Conservation (phyloP, 2,888 invertebrate species). For the Morinoia aosen region DNA sequence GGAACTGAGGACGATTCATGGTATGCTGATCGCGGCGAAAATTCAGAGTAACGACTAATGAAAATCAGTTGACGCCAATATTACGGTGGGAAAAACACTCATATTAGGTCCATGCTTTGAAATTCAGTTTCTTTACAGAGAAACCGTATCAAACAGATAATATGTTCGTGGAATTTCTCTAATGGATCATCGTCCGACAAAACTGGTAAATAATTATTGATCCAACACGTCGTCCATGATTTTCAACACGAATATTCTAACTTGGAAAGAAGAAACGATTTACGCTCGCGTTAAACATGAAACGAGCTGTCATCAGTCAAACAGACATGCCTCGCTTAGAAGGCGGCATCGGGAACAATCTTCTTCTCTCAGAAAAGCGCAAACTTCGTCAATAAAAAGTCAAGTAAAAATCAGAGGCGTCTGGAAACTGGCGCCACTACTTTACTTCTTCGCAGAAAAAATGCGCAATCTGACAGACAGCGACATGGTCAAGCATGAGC, state of each 20-base stretch:
- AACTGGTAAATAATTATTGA: too few relatives aligned
- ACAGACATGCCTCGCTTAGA: not conserved
- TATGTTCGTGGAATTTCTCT: too few relatives aligned
- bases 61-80: not conserved
- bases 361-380: not conserved
- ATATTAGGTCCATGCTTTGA: not conserved
- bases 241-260: not conserved
- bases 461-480: not conserved
- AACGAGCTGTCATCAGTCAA: not conserved
- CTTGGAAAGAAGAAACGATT: not conserved
- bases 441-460: not conserved
- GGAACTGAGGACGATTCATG: not conserved
- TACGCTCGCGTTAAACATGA: not conserved
- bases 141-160: not conserved
- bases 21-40: not conserved
- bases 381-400: not conserved
- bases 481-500: constrained; percentile 30
- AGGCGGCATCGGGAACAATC: not conserved
- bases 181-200: too few relatives aligned
- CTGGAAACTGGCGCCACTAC: constrained; percentile 10
- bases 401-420: not conserved
- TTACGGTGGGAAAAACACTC: not conserved
- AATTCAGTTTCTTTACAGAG: not conserved
- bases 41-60: not conserved
- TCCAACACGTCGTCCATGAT: too few relatives aligned